phyloP scores from a whole-genome alignment of 2,113 vertebrate genomes.

The Chionodraco myersi region DNA sequence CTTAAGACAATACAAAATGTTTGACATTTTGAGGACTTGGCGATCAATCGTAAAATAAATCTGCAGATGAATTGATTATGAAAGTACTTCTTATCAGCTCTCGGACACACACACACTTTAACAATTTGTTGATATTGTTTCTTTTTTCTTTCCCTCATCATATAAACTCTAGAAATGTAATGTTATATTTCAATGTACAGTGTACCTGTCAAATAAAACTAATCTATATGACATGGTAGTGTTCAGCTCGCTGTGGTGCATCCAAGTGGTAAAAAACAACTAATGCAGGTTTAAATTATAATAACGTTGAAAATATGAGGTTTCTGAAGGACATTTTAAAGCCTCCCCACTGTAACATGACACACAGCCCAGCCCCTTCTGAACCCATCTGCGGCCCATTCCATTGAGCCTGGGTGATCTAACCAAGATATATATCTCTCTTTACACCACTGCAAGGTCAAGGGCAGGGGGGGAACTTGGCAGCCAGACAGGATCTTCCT shows the following conservation, averaged over 20 bases:
- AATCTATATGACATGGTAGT: not conserved
- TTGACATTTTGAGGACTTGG: too few relatives aligned
- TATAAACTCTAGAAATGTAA: not conserved
- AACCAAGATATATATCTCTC: slow-evolving; percentile 34
- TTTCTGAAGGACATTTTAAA: slow-evolving; percentile 12
- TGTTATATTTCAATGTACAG: not conserved
- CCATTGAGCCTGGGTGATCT: slow-evolving; percentile 27
- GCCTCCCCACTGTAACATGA: not conserved
- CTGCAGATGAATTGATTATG: too few relatives aligned
- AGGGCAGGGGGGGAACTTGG: slow-evolving; percentile 48
- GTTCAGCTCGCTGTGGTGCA: not conserved
- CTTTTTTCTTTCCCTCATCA: not conserved
- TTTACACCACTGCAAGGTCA: slow-evolving; percentile 53
- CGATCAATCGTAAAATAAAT: too few relatives aligned
- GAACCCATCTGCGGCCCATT: slow-evolving; percentile 20
- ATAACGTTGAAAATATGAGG: not conserved
- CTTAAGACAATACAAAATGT: too few relatives aligned
- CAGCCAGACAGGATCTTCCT: slow-evolving; percentile 40
- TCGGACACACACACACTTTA: not conserved
- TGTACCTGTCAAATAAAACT: not conserved
- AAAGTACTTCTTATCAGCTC: too few relatives aligned
- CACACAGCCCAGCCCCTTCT: not conserved
- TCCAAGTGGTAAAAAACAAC: not conserved
- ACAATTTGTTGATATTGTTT: not conserved
- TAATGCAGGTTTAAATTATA: not conserved